A percentile compares a stretch with the other conserved stretches of the same genome.
These are phyloP conservation scores for Luffia ferchaultella DNA, from an alignment of 2,888 invertebrate genomes.

Conservation along the genomic window DNA sequence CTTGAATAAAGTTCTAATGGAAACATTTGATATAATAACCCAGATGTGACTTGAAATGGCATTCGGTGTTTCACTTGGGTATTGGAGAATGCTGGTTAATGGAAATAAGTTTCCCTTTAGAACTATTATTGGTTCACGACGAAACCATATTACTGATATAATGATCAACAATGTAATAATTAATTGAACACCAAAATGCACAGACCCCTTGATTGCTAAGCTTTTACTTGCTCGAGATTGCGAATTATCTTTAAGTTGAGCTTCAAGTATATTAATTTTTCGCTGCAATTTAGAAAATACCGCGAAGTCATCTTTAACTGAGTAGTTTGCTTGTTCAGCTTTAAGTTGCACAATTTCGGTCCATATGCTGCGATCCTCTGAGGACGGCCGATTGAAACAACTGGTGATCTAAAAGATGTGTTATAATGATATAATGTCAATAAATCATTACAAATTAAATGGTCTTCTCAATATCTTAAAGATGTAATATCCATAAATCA, in stretches of 20 bases:
- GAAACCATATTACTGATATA: slow-evolving; percentile 46
- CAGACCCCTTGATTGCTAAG: slow-evolving; percentile 41
- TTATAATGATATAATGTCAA: neutral
- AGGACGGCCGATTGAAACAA: slow-evolving; percentile 50
- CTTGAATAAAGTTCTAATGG: slow-evolving; percentile 43
- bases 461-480: neutral
- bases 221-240: slow-evolving; percentile 41
- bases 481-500: too few relatives aligned
- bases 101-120: slow-evolving; percentile 47
- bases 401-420: slow-evolving; percentile 47
- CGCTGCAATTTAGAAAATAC: slow-evolving; percentile 67
- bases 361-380: slow-evolving; percentile 44
- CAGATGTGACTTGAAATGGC: slow-evolving; percentile 53
- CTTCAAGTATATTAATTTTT: slow-evolving; percentile 61
- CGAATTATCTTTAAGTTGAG: slow-evolving; percentile 42
- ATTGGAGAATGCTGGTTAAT: slow-evolving; percentile 39
- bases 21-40: slow-evolving; percentile 52
- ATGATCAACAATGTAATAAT: slow-evolving; percentile 35
- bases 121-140: slow-evolving; percentile 47
- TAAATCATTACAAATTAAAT: neutral
- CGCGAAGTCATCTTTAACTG: slow-evolving; percentile 68
- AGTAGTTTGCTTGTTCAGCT: slow-evolving; percentile 49
- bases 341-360: slow-evolving; percentile 44
- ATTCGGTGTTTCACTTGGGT: slow-evolving; percentile 48
- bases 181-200: slow-evolving; percentile 38